Base-by-base conservation (phyloP, 1,140 invertebrate species). In the Armadillidium nasatum region DNA sequence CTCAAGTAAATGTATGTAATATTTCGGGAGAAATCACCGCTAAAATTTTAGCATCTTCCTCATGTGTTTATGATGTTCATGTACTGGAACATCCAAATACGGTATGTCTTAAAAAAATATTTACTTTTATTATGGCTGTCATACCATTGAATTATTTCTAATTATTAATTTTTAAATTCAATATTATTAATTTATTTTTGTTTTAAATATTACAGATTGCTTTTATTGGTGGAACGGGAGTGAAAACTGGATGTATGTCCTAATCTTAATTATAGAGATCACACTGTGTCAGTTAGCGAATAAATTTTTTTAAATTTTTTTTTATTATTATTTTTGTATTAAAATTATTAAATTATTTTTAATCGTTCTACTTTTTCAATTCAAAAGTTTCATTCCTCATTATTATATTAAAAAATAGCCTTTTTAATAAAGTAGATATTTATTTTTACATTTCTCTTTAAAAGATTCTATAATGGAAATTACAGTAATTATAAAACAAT, bases 151-250 rank as follows among this genome's bases (percentile, higher is more conserved):
- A 33, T 33, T 33, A 33, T 33, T 33, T 33, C 6, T 33, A 3
- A 33, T 33, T 33, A 6, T 33, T 33, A 33, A 33, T 33, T 60
- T 13, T 2, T 60, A 4, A 60, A 60, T 19, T 15, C 9, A 50
- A 60, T 19, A 60, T 4, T 60, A 19, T 60, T 15, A 7, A 60
- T 60, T 19, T 7, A 15, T 60, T 60, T 19, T 7, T 2, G 4
- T 60, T 60, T 60, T 60, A 60, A 60, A 15, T 60, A 60, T 60
- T 60, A 3, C 50, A 60, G 50, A 19, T 60, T 60, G 50, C 50
- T 60, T 60, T 60, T 60, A 60, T 60, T 19, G 50, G 50, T 3
- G 50, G 50, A 60, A 19, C 50, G 3, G 50, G 50, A 60, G 19
- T 19, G n/a, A 19, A 60, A 60, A 60, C 7, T 60, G 50, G 50